Evolutionary conservation across 2,797 vertebrate species (phyloP).

Genomic region (Coracias cyanogaster): DNA sequence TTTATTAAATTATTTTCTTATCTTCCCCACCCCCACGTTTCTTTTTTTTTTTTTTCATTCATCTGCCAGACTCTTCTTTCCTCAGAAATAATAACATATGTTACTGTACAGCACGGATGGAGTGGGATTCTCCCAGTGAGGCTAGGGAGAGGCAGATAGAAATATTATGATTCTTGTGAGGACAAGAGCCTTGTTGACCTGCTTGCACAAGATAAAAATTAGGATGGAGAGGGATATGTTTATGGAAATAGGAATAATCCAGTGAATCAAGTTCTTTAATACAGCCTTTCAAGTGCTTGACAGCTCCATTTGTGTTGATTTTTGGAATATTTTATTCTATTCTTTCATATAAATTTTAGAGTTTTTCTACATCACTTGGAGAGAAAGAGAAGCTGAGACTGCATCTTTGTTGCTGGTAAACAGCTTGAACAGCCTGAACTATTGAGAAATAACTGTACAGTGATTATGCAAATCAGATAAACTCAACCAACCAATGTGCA

Average conservation of each 20-base stretch:
- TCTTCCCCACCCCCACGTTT: neutral
- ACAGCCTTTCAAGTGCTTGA: neutral
- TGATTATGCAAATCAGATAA: constrained; percentile 73
- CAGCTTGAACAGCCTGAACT: constrained; percentile 47
- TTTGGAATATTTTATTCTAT: constrained; percentile 52
- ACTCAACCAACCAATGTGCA: constrained; percentile 38
- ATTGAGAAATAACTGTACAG: constrained; percentile 47
- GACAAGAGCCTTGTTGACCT: constrained; percentile 51
- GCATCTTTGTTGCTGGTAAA: constrained; percentile 68
- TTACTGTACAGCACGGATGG: neutral
- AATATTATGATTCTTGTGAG: neutral
- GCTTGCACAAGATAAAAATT: constrained; percentile 58
- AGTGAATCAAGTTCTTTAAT: constrained; percentile 21
- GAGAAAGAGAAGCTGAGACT: constrained; percentile 62
- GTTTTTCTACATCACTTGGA: constrained; percentile 27
- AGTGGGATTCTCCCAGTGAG: neutral
- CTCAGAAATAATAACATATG: neutral
- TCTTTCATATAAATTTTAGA: constrained; percentile 47
- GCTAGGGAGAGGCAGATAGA: neutral
- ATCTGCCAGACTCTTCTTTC: neutral
- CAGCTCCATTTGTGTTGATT: constrained; percentile 49
- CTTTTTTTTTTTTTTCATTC: neutral
- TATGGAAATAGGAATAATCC: constrained; percentile 47
- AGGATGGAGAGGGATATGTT: neutral
- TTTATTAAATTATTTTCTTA: neutral